These are phyloP conservation scores for Mustelus asterias DNA, from an alignment of 2,113 vertebrate genomes.

Conservation along the genomic window DNA sequence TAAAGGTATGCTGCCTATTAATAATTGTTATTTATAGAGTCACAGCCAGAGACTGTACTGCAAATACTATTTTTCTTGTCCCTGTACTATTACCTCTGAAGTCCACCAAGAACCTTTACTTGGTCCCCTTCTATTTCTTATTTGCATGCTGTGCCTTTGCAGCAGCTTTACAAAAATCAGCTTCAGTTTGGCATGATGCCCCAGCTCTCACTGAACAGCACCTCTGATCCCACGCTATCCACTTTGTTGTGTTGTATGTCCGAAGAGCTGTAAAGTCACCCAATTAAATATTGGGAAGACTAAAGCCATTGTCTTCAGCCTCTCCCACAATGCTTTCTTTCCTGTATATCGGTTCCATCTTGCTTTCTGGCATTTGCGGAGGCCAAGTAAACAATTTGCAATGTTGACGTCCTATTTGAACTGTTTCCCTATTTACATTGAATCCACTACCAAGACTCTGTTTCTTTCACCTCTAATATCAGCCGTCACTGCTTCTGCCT, in stretches of 20 bases:
- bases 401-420: background rate
- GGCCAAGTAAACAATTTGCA: background rate
- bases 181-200: too few relatives aligned
- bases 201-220: background rate
- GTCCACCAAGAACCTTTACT: background rate
- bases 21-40: background rate
- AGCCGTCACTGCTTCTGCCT: background rate
- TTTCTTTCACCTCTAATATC: background rate
- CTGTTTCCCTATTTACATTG: background rate
- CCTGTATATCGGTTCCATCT: background rate
- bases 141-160: background rate
- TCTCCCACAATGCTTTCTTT: background rate
- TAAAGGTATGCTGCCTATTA: constrained; percentile 68
- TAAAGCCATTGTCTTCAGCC: background rate
- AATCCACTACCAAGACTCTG: background rate
- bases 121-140: background rate
- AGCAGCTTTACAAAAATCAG: background rate
- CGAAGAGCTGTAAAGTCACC: background rate
- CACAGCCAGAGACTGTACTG: background rate
- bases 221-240: background rate
- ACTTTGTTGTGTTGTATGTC: background rate
- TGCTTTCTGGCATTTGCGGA: background rate
- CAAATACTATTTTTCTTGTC: background rate
- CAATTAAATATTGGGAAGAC: background rate
- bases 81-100: background rate